Evolutionary conservation across 2,888 invertebrate genomes (phyloP), one percentile per base, ranked within the genome.

Genomic region (Boloria euphrosyne): DNA sequence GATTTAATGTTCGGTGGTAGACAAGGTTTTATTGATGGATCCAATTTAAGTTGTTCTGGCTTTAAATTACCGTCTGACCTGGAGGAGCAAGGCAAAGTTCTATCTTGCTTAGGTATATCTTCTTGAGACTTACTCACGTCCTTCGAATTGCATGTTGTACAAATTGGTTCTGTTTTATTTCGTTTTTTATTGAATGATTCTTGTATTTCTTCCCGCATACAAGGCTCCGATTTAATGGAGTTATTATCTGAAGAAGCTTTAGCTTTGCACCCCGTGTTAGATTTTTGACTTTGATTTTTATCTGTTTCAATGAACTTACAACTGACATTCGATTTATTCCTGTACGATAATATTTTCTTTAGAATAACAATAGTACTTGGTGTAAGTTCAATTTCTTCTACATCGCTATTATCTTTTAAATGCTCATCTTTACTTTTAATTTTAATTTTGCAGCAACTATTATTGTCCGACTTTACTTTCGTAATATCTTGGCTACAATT

Each of bases 381-480:
- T 3, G 61, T 60, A 52, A 73, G 62, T 49, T 71, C 52, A 3
- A 69, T 58, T 54, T 65, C 69, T 18, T 67, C 62, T 55, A 65
- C 69, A 17, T 67, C 62, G 14, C 53, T 65, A 22, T 66, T 51
- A 0, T 63, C 52, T 43, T 58, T 55, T 7, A 49, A 50, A 10
- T 57, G 31, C 43, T 57, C 51, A 16, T 69, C 62, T 61, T 72
- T 75, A 22, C 69, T 50, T 2, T 74, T 55, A 6, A 75, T 68
- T 69, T 70, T 74, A 18, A 75, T 65, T 61, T 65, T 69, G 53
- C 67, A 72, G 46, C 54, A 62, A 13, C 59, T 69, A 22, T 58
- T 54, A 52, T 47, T 53, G 16, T 50, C 17, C 10, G 31, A 49
- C 2, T 50, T 59, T 31, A 17, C 13, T 4, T 16, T 57, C 13